phyloP scores from a whole-genome alignment of 1,140 invertebrate genomes.

The Leptopilina clavipes region DNA sequence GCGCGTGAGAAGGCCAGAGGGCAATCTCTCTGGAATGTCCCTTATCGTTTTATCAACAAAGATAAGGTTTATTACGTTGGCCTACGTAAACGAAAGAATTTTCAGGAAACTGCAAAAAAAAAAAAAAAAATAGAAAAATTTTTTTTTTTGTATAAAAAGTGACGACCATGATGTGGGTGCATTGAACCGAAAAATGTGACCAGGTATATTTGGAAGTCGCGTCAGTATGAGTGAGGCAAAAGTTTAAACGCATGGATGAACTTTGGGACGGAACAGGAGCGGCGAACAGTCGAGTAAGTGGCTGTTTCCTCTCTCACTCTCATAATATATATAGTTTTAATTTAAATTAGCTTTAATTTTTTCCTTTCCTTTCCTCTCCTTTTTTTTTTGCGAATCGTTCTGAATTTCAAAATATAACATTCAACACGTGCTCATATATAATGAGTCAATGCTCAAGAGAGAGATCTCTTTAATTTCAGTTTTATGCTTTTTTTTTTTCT shows the following conservation, averaged over 20 bases:
- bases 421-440: too few species aligned
- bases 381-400: slow-evolving; percentile 39
- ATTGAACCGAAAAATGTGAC: slow-evolving; percentile 55
- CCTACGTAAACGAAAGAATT: slow-evolving; percentile 20
- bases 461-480: slow-evolving; percentile 36
- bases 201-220: slow-evolving; percentile 55
- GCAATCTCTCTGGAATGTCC: slow-evolving; percentile 16
- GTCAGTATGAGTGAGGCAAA: slow-evolving; percentile 38
- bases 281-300: slow-evolving; percentile 57
- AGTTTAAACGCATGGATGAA: slow-evolving; percentile 63
- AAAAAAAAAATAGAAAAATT: background rate
- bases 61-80: slow-evolving; percentile 20
- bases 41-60: slow-evolving; percentile 13
- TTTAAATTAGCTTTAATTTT: slow-evolving; percentile 53
- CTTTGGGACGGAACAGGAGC: slow-evolving; percentile 50
- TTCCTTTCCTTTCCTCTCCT: slow-evolving; percentile 46
- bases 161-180: background rate
- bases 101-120: background rate
- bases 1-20: background rate
- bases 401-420: slow-evolving; percentile 41
- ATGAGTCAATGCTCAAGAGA: background rate
- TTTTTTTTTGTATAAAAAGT: slow-evolving; percentile 31
- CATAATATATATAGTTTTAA: slow-evolving; percentile 50
- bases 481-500: background rate
- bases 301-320: slow-evolving; percentile 54